Evolutionary conservation across 2,888 invertebrate genomes (phyloP).

Genomic region (Chorisops tibialis): DNA sequence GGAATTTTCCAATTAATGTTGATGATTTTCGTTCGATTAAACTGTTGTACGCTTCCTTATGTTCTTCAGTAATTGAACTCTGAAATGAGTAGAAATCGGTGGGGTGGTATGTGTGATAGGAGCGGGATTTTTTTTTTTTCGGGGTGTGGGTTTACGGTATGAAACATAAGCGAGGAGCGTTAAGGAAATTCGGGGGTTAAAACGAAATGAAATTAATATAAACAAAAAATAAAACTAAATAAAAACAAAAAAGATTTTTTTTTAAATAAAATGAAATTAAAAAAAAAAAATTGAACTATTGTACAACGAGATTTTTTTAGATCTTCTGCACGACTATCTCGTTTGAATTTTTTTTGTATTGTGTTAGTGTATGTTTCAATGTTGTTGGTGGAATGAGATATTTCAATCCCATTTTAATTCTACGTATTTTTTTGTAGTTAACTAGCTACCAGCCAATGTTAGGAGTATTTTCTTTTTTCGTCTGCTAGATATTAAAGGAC

Average conservation of each 20-base stretch:
- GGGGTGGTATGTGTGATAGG: constrained; percentile 1
- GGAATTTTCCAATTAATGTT: constrained; percentile 39
- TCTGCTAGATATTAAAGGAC: too few species aligned
- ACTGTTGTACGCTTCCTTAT: constrained; percentile 88
- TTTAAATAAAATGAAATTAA: not conserved
- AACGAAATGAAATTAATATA: constrained; percentile 43
- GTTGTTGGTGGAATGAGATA: too few species aligned
- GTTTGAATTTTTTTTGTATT: too few species aligned
- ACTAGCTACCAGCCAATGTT: too few species aligned
- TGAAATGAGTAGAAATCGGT: constrained; percentile 48
- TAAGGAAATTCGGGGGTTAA: constrained; percentile 38
- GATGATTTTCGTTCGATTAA: constrained; percentile 73
- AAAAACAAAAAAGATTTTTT: constrained; percentile 37
- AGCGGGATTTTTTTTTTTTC: constrained; percentile 28
- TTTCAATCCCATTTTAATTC: too few species aligned
- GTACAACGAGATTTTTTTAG: too few species aligned
- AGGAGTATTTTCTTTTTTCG: too few species aligned
- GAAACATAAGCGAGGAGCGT: constrained; percentile 31
- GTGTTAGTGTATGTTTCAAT: too few species aligned
- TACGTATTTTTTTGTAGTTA: too few species aligned
- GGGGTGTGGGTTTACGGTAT: constrained; percentile 8
- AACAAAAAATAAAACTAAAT: constrained; percentile 38
- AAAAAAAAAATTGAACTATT: not conserved
- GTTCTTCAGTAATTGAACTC: constrained; percentile 82
- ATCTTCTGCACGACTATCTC: too few species aligned